Evolutionary conservation across 2,797 vertebrate genomes (phyloP).

Genomic region (Manis javanica): DNA sequence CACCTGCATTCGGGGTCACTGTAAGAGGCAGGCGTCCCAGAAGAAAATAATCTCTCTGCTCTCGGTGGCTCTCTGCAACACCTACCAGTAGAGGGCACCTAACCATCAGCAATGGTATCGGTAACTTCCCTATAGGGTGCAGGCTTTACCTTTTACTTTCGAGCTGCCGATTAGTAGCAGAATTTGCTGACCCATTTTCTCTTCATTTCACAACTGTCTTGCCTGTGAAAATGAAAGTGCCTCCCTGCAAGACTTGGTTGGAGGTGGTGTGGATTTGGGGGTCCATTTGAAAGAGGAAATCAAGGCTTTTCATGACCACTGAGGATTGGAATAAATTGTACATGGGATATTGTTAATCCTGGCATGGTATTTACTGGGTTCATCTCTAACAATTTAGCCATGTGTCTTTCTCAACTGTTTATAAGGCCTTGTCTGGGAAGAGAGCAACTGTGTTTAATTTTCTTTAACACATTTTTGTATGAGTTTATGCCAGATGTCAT

Average conservation of each 20-base stretch:
- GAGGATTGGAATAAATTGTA: not conserved
- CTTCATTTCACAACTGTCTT: not conserved
- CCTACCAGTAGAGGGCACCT: slow-evolving; percentile 85
- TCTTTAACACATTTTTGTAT: not conserved
- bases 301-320: not conserved
- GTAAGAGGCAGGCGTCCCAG: not conserved
- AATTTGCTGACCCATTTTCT: not conserved
- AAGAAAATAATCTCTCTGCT: not conserved
- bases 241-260: not conserved
- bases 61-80: fast-evolving
- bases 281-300: not conserved
- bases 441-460: not conserved
- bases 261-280: not conserved
- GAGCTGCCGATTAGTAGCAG: not conserved
- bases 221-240: not conserved
- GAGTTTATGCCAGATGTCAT: not conserved
- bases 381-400: not conserved
- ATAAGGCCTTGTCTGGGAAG: not conserved
- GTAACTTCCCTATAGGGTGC: not conserved
- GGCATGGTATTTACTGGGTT: not conserved
- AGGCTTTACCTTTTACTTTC: not conserved
- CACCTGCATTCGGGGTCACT: not conserved
- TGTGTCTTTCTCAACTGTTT: not conserved
- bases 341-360: not conserved
- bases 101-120: slow-evolving; percentile 68